These are phyloP conservation scores for Paralvinella palmiformis DNA, from an alignment of 1,140 invertebrate genomes.

Conservation along the genomic window DNA sequence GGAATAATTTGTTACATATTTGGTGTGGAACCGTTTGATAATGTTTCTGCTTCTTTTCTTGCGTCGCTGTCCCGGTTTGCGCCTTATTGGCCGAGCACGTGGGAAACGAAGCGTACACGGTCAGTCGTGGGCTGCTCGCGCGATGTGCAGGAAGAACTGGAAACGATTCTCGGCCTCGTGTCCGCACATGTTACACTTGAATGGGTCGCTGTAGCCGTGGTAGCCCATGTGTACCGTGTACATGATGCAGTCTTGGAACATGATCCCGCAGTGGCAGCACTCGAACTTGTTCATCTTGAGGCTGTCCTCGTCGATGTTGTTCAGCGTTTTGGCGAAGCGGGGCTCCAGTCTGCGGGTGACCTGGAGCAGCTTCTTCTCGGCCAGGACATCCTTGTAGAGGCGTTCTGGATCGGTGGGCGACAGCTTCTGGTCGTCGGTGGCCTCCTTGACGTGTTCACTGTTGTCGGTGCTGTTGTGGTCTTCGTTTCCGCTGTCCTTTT, in stretches of 20 bases:
- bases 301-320: background rate
- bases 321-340: background rate
- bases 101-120: no score
- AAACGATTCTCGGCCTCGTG: slow-evolving; percentile 72
- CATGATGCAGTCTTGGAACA: slow-evolving; percentile 83
- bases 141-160: slow-evolving; percentile 87
- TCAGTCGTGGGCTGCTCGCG: slow-evolving; percentile 66
- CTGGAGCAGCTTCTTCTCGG: background rate
- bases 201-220: slow-evolving; percentile 83
- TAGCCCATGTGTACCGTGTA: slow-evolving; percentile 95
- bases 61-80: no score
- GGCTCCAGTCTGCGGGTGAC: background rate
- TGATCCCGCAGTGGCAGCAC: slow-evolving; percentile 83
- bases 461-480: background rate
- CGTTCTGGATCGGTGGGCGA: background rate
- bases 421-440: background rate
- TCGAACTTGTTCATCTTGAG: slow-evolving; percentile 50
- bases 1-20: no score
- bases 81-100: no score
- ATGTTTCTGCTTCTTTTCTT: no score
- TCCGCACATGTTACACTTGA: slow-evolving; percentile 91
- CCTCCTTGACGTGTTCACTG: background rate
- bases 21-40: no score
- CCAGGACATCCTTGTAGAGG: background rate
- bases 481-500: background rate